Evolutionary conservation across 2,797 vertebrate species (phyloP), one percentile per base, ranked within the genome.

Genomic region (Syngnathus acus): DNA sequence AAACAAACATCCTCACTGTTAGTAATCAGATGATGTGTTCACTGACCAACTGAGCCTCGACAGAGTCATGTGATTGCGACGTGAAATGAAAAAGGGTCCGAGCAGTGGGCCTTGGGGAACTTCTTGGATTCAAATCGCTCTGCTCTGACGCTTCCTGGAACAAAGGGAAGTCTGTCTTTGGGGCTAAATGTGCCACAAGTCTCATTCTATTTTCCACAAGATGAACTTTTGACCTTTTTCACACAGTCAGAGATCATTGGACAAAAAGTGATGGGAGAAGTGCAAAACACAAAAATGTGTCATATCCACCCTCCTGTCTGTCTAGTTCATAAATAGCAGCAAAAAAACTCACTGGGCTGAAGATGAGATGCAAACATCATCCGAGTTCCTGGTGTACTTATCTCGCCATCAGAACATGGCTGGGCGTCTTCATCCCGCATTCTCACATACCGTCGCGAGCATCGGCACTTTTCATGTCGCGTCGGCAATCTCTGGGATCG

Each of bases 1-100:
- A 26, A 39, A 60, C 68, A 70, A 60, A 76, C 58, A 68, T 61
- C 68, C 51, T 66, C 65, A 61, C 10, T 40, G 58, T 60, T 60
- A 11, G 39, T 14, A 19, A 42, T 43, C 60, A 62, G 38, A 40
- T 40, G 37, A 63, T 47, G 32, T 14, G 14, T 37, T 58, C 32
- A 16, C 26, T 58, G 14, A 37, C 55, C 23, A 32, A 26, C 19
- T 61, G 59, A 8, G 40, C 13, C 40, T 21, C 14, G 10, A 62
- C n/a, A 47, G 6, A 3, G 14, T 62, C 60, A 47, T 62, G 23
- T 62, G 60, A 62, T 47, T 43, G 10, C 9, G 37, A 58, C 16
- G 2, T 45, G 42, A 23, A 42, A 61, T 14, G 5, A 13, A 45
- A 62, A 62, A 8, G 21, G 60, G 42, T 4, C 42, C 0, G 21